Conservation (phyloP, 2,797 vertebrate species). For the Sebastes oblongus region DNA sequence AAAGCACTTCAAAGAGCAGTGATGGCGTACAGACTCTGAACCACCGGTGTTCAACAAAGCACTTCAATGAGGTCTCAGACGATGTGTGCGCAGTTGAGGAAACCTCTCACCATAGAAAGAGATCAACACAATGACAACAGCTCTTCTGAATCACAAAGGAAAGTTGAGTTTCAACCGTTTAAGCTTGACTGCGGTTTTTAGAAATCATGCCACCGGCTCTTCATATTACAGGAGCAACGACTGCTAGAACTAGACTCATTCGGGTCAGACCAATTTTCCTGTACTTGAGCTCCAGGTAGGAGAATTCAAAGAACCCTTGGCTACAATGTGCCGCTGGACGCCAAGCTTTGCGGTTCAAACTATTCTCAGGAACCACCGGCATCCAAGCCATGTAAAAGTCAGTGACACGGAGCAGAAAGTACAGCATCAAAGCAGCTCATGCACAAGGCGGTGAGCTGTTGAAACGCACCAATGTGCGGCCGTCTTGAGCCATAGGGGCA, state of each 20-base stretch:
- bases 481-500: slow-evolving; percentile 37
- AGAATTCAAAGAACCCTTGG: slow-evolving; percentile 43
- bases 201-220: slow-evolving; percentile 30
- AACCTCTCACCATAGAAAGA: slow-evolving; percentile 26
- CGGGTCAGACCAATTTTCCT: slow-evolving; percentile 43
- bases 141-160: slow-evolving; percentile 21
- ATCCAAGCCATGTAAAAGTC: slow-evolving; percentile 51
- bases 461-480: slow-evolving; percentile 47
- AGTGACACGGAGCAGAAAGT: slow-evolving; percentile 48
- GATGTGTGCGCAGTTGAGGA: slow-evolving; percentile 14
- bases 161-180: slow-evolving; percentile 11
- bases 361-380: slow-evolving; percentile 50
- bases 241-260: slow-evolving; percentile 19
- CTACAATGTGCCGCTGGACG: slow-evolving; percentile 14
- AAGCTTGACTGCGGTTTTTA: slow-evolving; percentile 1
- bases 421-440: slow-evolving; percentile 52
- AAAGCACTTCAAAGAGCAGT: slow-evolving; percentile 73
- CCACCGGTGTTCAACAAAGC: slow-evolving; percentile 55
- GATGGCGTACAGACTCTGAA: slow-evolving; percentile 63
- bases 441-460: slow-evolving; percentile 60
- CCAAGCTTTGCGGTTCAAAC: slow-evolving; percentile 29
- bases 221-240: slow-evolving; percentile 33
- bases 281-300: slow-evolving; percentile 37
- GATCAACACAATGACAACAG: slow-evolving; percentile 15
- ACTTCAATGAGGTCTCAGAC: slow-evolving; percentile 37